A percentile compares a stretch with the other conserved stretches of the same genome.
Conservation (phyloP, 2,113 vertebrate species). For the Siniperca chuatsi region DNA sequence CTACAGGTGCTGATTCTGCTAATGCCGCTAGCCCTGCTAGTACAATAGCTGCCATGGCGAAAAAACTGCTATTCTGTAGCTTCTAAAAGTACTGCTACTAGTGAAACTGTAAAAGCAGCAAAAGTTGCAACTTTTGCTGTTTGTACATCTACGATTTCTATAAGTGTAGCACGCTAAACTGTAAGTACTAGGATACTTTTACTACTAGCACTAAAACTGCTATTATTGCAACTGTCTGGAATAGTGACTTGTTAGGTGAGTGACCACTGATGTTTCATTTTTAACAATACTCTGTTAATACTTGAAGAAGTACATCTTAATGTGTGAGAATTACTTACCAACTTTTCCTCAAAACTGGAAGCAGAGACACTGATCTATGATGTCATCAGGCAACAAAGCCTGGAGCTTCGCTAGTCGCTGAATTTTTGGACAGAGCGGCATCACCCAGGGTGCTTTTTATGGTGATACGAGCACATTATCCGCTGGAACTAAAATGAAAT, state of each 20-base stretch:
- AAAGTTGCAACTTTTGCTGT: neutral
- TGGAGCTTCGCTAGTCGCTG: conserved; percentile 2
- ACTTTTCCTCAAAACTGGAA: conserved; percentile 1
- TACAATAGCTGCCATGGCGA: no score
- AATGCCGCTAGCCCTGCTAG: neutral
- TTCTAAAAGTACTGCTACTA: neutral
- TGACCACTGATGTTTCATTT: neutral
- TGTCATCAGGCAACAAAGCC: conserved; percentile 9
- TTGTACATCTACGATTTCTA: neutral
- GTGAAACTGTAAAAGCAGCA: neutral
- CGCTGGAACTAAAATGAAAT: conserved; percentile 32
- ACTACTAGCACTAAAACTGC: no score
- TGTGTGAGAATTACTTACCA: conserved; percentile 10
- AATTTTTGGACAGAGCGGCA: conserved; percentile 15
- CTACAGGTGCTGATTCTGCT: neutral
- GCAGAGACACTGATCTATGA: conserved; percentile 32
- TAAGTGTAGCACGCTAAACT: neutral
- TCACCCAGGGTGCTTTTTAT: conserved; percentile 25
- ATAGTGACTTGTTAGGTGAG: no score
- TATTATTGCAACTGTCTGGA: no score
- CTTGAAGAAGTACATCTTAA: neutral
- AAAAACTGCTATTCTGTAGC: neutral
- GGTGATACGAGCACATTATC: conserved; percentile 13
- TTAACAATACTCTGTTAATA: neutral
- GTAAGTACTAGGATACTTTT: neutral